Base-by-base conservation (phyloP, 1,140 invertebrate genomes). In the Trichoplusia ni region DNA sequence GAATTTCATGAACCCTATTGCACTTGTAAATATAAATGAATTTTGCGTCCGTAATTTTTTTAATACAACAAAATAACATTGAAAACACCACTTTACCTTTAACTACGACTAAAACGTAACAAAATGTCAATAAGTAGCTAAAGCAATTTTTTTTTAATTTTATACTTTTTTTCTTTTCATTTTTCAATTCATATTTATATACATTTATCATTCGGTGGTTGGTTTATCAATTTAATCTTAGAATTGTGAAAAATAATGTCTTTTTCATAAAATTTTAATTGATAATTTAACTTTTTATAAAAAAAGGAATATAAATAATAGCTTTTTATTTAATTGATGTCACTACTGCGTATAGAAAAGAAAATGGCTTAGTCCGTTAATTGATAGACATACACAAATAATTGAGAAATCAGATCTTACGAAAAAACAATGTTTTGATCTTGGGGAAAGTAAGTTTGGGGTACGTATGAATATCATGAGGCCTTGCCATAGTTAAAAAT, bases 31-130 rank as follows among this genome's bases (percentile, higher is more conserved):
- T 59, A 59, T 44, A 46, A 46, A 33, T 21, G 16, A 14, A 16
- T 38, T 58, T 42, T 58, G 54, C 54, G 23, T 46, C 56, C 18
- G 11, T 25, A 60, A 46, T 23, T 19, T 21, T 25, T 35, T 25
- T 38, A 19, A 44, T 60, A 60, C 35, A 66, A 66, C 64, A 66
- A 66, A 53, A 66, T 60, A 66, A 66, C 64, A 59, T 60, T 53
- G 33, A 54, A 47, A 66, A 66, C 42, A 47, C 44, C 33, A 44
- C 16, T 23, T 49, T 66, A 60, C 35, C 14, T 38, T 35, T 38
- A 60, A 61, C 13, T 53, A 53, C 54, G 56, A 60, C 61, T 56
- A 64, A 56, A 42, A 51, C 44, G 40, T 61, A 66, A 66, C 64
- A 66, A 60, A 66, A 66, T 31, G 4, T 13, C 46, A 25, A 40